A percentile compares a stretch with the other conserved stretches of the same genome.
These are phyloP conservation scores for Sternarchorhynchus goeldii DNA, from an alignment of 2,797 vertebrate species.

Conservation along the genomic window DNA sequence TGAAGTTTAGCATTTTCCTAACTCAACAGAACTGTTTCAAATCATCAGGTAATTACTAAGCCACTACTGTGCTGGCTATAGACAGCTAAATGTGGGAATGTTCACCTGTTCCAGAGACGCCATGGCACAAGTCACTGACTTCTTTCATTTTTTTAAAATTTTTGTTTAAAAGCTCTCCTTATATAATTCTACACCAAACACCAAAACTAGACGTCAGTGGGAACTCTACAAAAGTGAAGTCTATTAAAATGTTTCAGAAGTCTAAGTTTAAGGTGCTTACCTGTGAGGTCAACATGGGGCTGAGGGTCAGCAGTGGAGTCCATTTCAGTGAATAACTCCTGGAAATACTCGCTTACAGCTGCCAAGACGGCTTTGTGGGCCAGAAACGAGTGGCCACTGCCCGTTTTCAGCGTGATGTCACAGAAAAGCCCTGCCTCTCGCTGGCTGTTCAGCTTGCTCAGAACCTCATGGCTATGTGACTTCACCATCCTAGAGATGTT, in stretches of 20 bases:
- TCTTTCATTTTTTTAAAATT: not conserved
- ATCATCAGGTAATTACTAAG: not conserved
- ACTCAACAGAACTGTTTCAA: not conserved
- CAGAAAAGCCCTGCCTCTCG: slow-evolving; percentile 80
- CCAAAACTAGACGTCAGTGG: not conserved
- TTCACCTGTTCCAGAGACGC: not conserved
- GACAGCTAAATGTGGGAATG: not conserved
- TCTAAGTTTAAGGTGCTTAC: slow-evolving; percentile 49
- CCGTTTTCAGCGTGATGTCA: slow-evolving; percentile 79
- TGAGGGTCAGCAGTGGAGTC: slow-evolving; percentile 66
- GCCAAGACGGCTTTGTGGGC: slow-evolving; percentile 81
- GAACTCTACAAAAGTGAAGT: not conserved
- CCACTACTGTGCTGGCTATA: not conserved
- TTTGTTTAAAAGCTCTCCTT: not conserved
- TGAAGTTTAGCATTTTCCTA: too few relatives aligned
- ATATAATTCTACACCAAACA: not conserved
- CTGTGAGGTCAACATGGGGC: slow-evolving; percentile 78
- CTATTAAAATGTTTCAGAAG: not conserved
- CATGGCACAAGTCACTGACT: not conserved
- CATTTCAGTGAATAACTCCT: slow-evolving; percentile 81
- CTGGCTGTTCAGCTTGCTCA: slow-evolving; percentile 78
- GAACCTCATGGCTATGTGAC: slow-evolving; percentile 71
- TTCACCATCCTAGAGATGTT: slow-evolving; percentile 74
- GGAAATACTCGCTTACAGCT: slow-evolving; percentile 83
- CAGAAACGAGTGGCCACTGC: slow-evolving; percentile 69